Percentiles rank a stretch among this genome's conserved stretches.
phyloP scores from a whole-genome alignment of 2,888 invertebrate genomes.

The Priocnemis perturbator region DNA sequence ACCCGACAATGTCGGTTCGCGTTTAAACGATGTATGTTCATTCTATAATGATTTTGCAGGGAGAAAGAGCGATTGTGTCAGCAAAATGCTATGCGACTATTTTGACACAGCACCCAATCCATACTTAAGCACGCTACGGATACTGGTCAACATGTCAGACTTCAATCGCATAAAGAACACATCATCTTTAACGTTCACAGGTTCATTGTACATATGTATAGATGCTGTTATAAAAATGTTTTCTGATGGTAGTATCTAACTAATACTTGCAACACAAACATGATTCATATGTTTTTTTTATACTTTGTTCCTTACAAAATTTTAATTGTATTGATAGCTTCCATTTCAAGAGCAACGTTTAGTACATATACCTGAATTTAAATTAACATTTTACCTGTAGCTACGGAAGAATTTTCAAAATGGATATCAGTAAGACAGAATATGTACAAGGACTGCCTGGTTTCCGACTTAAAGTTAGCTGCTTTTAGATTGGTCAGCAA shows the following conservation, averaged over 20 bases:
- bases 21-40: too few species aligned
- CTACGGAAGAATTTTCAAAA: conserved; percentile 72
- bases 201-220: conserved; percentile 48
- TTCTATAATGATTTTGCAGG: conserved; percentile 60
- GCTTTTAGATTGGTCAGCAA: conserved; percentile 84
- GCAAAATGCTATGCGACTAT: conserved; percentile 76
- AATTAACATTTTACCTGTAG: conserved; percentile 51
- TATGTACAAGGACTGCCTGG: conserved; percentile 76
- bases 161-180: conserved; percentile 81
- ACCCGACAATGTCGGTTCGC: too few species aligned
- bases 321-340: neutral
- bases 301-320: too few species aligned
- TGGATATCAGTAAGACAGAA: conserved; percentile 63
- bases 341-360: neutral
- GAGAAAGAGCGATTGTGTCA: conserved; percentile 79
- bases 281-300: too few species aligned
- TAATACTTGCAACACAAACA: too few species aligned
- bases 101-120: conserved; percentile 78
- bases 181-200: conserved; percentile 79
- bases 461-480: conserved; percentile 80
- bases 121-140: conserved; percentile 78
- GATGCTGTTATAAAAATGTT: neutral
- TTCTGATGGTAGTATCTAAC: too few species aligned
- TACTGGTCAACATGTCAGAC: conserved; percentile 80
- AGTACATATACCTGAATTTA: neutral